Percentiles rank a stretch among this genome's conserved stretches.
These are phyloP conservation scores for Cichladusa arquata DNA, from an alignment of 2,113 vertebrate genomes.

Conservation along the genomic window DNA sequence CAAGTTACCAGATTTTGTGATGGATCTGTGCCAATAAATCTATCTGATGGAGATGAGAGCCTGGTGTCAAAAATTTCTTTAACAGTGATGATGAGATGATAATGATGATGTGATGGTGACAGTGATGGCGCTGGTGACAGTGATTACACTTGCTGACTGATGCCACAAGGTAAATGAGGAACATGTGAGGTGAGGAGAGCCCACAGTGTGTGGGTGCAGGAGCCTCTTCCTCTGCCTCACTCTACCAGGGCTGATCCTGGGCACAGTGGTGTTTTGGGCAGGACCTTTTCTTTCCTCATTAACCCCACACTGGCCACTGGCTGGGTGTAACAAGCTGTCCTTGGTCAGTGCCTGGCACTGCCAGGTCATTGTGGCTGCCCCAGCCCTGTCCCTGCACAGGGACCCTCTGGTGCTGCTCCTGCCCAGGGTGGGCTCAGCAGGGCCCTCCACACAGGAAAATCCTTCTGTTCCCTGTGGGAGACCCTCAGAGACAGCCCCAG, in stretches of 20 bases:
- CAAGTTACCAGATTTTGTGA: not conserved
- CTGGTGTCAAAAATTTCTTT: not conserved
- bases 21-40: not conserved
- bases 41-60: not conserved
- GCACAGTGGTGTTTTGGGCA: not conserved
- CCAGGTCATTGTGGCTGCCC: not conserved
- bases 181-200: not conserved
- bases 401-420: not conserved
- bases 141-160: fast-evolving
- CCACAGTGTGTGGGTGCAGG: fast-evolving
- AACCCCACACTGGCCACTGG: not conserved
- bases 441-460: not conserved
- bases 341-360: not conserved
- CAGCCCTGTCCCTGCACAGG: not conserved
- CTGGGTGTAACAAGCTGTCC: not conserved
- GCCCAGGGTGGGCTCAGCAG: not conserved
- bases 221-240: not conserved
- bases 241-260: not conserved
- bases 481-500: not conserved
- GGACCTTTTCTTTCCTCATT: not conserved
- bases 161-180: not conserved
- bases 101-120: not conserved
- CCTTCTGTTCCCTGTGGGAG: not conserved
- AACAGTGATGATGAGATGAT: too few relatives aligned
- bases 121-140: not conserved